These are phyloP conservation scores for Sminthurinus aureus DNA, from an alignment of 2,888 invertebrate genomes.

Conservation along the genomic window DNA sequence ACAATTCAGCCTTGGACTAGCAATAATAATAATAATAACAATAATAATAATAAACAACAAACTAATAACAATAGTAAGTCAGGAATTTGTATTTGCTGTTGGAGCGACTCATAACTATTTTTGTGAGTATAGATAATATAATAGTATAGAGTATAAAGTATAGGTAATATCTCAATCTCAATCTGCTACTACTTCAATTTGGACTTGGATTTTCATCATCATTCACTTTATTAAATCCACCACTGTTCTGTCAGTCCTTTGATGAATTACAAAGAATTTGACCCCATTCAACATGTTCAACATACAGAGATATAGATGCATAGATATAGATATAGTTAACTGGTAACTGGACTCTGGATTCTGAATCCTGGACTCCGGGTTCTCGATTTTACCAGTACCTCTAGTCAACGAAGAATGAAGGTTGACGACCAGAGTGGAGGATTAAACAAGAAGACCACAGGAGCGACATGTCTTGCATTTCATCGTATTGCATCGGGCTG, in stretches of 20 bases:
- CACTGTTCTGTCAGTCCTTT: slow-evolving; percentile 51
- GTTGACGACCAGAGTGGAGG: not conserved
- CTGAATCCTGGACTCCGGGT: not conserved
- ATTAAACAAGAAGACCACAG: not conserved
- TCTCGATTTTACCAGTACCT: not conserved
- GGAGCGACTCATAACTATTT: not conserved
- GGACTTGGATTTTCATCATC: slow-evolving; percentile 6
- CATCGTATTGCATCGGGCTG: too few species aligned
- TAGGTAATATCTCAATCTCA: not conserved
- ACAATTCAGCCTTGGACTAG: not conserved
- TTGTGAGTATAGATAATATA: not conserved
- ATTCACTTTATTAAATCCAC: slow-evolving; percentile 35
- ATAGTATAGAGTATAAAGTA: too few species aligned
- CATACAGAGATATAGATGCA: too few species aligned
- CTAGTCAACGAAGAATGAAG: not conserved
- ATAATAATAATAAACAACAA: not conserved
- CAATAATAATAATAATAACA: not conserved
- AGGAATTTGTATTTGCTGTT: not conserved
- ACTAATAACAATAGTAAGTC: not conserved
- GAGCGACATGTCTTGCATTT: not conserved
- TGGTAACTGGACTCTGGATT: too few species aligned
- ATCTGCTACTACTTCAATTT: not conserved
- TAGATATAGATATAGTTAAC: too few species aligned
- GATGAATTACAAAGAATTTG: slow-evolving; percentile 53
- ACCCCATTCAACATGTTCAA: too few species aligned